phyloP scores from a whole-genome alignment of 1,140 invertebrate genomes.

The Danaus plexippus region DNA sequence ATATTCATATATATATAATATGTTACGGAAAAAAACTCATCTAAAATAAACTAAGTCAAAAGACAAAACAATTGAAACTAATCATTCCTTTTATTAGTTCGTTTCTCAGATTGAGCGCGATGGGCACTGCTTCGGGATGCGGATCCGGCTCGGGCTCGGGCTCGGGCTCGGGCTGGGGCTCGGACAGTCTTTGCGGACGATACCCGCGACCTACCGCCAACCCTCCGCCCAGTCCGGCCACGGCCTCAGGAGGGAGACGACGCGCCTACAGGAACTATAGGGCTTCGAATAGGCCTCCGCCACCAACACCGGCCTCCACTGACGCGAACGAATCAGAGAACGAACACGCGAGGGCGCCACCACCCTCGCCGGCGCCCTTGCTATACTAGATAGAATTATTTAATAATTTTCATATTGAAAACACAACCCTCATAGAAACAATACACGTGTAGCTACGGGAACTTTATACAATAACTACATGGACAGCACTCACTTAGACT shows the following conservation, averaged over 20 bases:
- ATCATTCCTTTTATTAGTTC: no score
- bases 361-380: slow-evolving; percentile 78
- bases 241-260: slow-evolving; percentile 79
- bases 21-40: no score
- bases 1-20: no score
- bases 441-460: neutral
- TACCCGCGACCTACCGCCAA: slow-evolving; percentile 89
- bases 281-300: slow-evolving; percentile 87
- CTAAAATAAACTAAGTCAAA: no score
- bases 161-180: slow-evolving; percentile 25
- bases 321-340: slow-evolving; percentile 92
- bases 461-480: neutral
- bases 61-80: no score
- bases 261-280: slow-evolving; percentile 84
- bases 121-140: slow-evolving; percentile 9
- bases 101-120: slow-evolving; percentile 14
- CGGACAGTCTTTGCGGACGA: slow-evolving; percentile 51
- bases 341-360: slow-evolving; percentile 79
- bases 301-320: slow-evolving; percentile 94
- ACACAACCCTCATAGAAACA: neutral
- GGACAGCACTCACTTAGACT: slow-evolving; percentile 1
- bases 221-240: slow-evolving; percentile 89
- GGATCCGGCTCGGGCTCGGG: slow-evolving; percentile 16
- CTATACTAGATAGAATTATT: slow-evolving; percentile 22
- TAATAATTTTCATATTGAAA: neutral